phyloP scores from a whole-genome alignment of 2,797 vertebrate genomes.

The Chloroceryle amazona region DNA sequence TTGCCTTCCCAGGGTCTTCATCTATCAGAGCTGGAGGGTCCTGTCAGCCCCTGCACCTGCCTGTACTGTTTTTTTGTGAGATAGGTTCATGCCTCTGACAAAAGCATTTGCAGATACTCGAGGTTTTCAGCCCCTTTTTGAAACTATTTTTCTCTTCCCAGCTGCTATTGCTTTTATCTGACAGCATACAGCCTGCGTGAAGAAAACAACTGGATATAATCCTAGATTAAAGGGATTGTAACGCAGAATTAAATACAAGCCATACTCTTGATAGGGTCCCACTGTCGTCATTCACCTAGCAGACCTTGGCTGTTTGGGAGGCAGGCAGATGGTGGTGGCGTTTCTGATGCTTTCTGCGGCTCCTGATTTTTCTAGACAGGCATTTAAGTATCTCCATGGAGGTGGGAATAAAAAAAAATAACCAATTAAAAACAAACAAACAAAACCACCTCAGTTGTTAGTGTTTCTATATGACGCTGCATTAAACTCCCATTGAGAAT shows the following conservation, averaged over 20 bases:
- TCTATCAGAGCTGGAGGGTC: slow-evolving; percentile 32
- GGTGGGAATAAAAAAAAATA: background rate
- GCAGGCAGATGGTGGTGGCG: slow-evolving; percentile 4
- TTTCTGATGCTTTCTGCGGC: background rate
- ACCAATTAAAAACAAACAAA: background rate
- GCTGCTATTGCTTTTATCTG: slow-evolving; percentile 67
- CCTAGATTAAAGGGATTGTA: slow-evolving; percentile 84
- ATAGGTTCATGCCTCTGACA: background rate
- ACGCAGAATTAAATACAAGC: slow-evolving; percentile 53
- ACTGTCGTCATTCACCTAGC: slow-evolving; percentile 50
- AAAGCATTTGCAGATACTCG: background rate
- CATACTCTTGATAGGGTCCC: background rate
- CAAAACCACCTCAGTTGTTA: background rate
- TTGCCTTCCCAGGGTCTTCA: slow-evolving; percentile 58
- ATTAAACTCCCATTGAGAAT: background rate
- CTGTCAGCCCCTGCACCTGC: slow-evolving; percentile 33
- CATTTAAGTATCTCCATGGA: slow-evolving; percentile 3
- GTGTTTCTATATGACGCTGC: background rate
- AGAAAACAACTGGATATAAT: slow-evolving; percentile 85
- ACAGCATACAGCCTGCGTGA: slow-evolving; percentile 79
- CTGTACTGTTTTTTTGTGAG: background rate
- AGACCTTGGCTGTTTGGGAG: background rate
- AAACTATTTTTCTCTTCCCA: slow-evolving; percentile 23
- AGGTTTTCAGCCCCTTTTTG: slow-evolving; percentile 11
- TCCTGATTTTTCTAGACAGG: slow-evolving; percentile 21